These are phyloP conservation scores for Cottoperca gobio DNA, from an alignment of 2,797 vertebrate genomes.

Conservation along the genomic window DNA sequence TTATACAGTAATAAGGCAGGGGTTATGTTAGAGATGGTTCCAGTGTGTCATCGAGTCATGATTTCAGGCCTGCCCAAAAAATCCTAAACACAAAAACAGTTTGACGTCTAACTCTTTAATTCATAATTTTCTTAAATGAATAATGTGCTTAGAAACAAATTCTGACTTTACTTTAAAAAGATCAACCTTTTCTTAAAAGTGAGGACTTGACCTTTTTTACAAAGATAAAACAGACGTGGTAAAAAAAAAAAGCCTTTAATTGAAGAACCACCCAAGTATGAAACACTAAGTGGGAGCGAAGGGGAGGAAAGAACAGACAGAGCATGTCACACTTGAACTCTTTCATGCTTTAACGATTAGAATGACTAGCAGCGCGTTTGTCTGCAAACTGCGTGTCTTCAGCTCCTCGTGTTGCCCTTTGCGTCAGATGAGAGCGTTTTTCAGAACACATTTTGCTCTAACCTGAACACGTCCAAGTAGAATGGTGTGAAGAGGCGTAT, in stretches of 20 bases:
- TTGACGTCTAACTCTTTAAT: no score
- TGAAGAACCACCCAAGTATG: neutral
- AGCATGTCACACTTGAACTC: slow-evolving; percentile 46
- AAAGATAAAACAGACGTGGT: neutral
- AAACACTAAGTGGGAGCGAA: slow-evolving; percentile 13
- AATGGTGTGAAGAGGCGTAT: neutral
- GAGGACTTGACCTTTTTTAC: neutral
- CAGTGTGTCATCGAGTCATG: no score
- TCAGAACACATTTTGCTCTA: slow-evolving; percentile 1
- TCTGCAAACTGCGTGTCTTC: slow-evolving; percentile 4
- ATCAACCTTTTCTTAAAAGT: neutral
- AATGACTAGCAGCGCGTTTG: slow-evolving; percentile 30
- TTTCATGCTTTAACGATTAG: slow-evolving; percentile 50
- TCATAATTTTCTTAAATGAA: no score
- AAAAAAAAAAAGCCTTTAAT: neutral
- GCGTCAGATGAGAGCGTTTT: neutral
- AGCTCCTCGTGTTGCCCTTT: slow-evolving; percentile 1
- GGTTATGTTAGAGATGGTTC: no score
- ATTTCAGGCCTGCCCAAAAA: no score
- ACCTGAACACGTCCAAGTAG: neutral
- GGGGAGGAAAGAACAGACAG: slow-evolving; percentile 7
- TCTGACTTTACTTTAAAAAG: no score
- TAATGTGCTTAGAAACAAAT: no score
- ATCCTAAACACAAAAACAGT: no score
- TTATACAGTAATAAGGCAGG: no score